Percentiles rank a stretch among this genome's conserved stretches.
Conservation (phyloP, 2,113 vertebrate genomes). For the Brachionichthys hirsutus region DNA sequence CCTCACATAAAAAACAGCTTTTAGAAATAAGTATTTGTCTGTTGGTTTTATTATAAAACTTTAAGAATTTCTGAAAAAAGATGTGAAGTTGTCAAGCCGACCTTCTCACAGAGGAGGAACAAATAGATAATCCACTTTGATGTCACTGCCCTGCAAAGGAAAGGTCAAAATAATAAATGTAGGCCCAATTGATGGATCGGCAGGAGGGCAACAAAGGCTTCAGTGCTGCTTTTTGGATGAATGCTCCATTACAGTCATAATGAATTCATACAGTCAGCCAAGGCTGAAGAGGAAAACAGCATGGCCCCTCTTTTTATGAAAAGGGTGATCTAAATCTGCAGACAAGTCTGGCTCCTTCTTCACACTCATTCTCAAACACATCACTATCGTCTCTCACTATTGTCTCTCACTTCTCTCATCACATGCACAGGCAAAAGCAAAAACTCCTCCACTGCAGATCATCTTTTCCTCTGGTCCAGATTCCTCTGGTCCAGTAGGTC, state of each 20-base stretch:
- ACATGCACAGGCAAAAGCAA: background rate
- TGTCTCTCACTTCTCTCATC: slow-evolving; percentile 18
- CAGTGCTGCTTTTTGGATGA: slow-evolving; percentile 58
- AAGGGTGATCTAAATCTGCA: slow-evolving; percentile 69
- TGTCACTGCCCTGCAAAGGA: slow-evolving; percentile 73
- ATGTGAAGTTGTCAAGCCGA: slow-evolving; percentile 68
- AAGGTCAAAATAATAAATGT: slow-evolving; percentile 87
- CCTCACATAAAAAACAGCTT: too few relatives aligned
- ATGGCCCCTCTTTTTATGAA: slow-evolving; percentile 66
- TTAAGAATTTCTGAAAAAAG: too few relatives aligned
- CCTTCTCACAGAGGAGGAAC: slow-evolving; percentile 57
- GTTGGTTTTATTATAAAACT: too few relatives aligned
- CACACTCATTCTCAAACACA: slow-evolving; percentile 42
- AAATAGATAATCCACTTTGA: slow-evolving; percentile 69
- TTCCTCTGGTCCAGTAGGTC: slow-evolving; percentile 36
- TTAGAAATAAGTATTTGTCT: too few relatives aligned
- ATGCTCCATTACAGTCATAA: slow-evolving; percentile 67
- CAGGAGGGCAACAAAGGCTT: slow-evolving; percentile 40
- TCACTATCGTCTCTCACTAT: slow-evolving; percentile 35
- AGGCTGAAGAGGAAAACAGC: slow-evolving; percentile 73
- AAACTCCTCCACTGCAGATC: slow-evolving; percentile 14
- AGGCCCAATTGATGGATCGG: slow-evolving; percentile 78
- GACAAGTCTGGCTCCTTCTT: slow-evolving; percentile 56
- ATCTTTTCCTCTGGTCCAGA: slow-evolving; percentile 12
- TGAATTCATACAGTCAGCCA: slow-evolving; percentile 77